Percentiles rank a stretch among this genome's conserved stretches.
Evolutionary conservation across 2,113 vertebrate genomes (phyloP).

Genomic region (Galemys pyrenaicus): DNA sequence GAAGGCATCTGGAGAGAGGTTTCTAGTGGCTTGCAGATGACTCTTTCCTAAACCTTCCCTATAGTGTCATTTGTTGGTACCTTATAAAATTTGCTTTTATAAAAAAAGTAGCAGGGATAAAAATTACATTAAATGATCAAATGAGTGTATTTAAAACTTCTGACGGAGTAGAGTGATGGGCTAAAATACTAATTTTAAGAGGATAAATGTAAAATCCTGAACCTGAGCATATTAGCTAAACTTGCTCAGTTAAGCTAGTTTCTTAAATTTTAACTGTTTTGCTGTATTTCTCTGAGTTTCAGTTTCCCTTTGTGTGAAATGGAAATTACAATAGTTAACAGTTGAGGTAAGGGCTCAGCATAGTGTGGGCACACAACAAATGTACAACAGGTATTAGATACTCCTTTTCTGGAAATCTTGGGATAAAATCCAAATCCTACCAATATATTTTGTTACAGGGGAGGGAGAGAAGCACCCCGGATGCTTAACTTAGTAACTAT

Average conservation of each 20-base stretch:
- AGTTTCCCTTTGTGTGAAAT: neutral
- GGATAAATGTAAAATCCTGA: neutral
- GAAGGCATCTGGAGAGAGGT: neutral
- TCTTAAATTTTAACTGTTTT: neutral
- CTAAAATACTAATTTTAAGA: neutral
- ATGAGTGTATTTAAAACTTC: slow-evolving; percentile 14
- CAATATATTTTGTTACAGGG: no score
- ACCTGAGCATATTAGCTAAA: neutral
- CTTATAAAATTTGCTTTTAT: neutral
- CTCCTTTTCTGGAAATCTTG: slow-evolving; percentile 18
- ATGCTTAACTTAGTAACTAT: no score
- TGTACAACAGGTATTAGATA: neutral
- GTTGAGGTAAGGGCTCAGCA: neutral
- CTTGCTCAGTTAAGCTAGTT: neutral
- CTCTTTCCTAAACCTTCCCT: neutral
- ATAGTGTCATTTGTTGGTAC: neutral
- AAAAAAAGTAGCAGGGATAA: slow-evolving; percentile 34
- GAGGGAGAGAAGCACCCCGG: no score
- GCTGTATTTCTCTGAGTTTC: neutral
- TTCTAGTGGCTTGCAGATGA: neutral
- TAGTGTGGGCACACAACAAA: neutral
- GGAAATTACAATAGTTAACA: neutral
- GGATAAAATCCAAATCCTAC: neutral
- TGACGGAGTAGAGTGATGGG: neutral
- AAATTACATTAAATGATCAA: slow-evolving; percentile 36